These are phyloP conservation scores for Laothoe populi DNA, from an alignment of 2,888 invertebrate species.

Conservation along the genomic window DNA sequence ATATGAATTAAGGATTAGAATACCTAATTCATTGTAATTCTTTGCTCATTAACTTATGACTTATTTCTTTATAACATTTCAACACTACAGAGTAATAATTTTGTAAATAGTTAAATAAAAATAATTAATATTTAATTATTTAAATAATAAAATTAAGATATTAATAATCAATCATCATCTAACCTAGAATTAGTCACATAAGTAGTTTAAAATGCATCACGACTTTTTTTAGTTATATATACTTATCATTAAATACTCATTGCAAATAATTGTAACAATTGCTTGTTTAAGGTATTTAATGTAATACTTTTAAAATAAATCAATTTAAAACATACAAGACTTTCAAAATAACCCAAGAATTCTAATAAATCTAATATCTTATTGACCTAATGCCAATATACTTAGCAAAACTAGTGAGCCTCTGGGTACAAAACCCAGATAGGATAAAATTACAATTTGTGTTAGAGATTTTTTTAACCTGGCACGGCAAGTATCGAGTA, in stretches of 20 bases:
- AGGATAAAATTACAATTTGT: too few relatives aligned
- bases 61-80: not conserved
- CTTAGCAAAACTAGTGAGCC: too few relatives aligned
- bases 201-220: not conserved
- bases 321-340: not conserved
- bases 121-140: not conserved
- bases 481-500: too few relatives aligned
- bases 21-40: too few relatives aligned
- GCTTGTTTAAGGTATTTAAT: constrained; percentile 11
- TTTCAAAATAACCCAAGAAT: constrained; percentile 16
- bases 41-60: too few relatives aligned
- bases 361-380: too few relatives aligned
- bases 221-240: not conserved
- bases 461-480: too few relatives aligned
- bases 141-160: not conserved
- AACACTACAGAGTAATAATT: not conserved
- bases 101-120: not conserved
- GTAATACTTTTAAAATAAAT: constrained; percentile 8
- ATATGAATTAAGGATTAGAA: too few relatives aligned
- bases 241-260: not conserved
- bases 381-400: too few relatives aligned
- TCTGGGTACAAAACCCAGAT: too few relatives aligned
- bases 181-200: not conserved
- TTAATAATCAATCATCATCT: not conserved
- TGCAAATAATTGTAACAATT: constrained; percentile 33